Evolutionary conservation across 2,888 invertebrate genomes (phyloP), one percentile per base, ranked within the genome.

Genomic region (Microchrysa polita): DNA sequence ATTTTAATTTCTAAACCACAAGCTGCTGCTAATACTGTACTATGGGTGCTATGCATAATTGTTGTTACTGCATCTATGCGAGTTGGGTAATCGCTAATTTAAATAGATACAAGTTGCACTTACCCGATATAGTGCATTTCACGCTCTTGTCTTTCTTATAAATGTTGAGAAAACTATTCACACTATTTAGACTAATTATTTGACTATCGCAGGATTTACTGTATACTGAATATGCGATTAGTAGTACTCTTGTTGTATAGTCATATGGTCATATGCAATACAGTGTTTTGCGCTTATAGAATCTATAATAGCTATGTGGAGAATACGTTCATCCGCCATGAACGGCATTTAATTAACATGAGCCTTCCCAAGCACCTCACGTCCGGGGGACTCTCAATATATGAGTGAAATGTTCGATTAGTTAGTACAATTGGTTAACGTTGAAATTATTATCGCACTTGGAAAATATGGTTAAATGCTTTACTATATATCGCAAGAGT

Each of bases 101-200:
- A 65, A 65, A 65, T 65, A 65, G 65, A 65, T 65, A 23, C 27
- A 5, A 48, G 4, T 48, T 34, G 27, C 27, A 48, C 2, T 4
- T n/a, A 18, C 65, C 48, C 20, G 65, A 65, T 65, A 48, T 48
- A 22, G 40, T 40, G 61, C 34, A 61, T 61, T 40, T 61, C 61
- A 27, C 61, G 61, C 61, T 61, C 61, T 34, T 16, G 61, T 22
- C 10, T 61, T 34, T 61, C 40, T 61, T 61, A 61, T 40, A 16
- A 18, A 12, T 18, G 48, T 48, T 12, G 48, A 20, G 44, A 27
- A n/a, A 65, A 22, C 44, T 48, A 65, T 65, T 65, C 65, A 65
- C 65, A 65, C 65, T 34, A 34, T 48, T 65, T 65, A 44, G 65
- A 65, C 65, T 65, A 65, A 65, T 65, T 65, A 65, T 48, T 65